Evolutionary conservation across 1,140 invertebrate species (phyloP).

Genomic region (Wiebesia pumilae): DNA sequence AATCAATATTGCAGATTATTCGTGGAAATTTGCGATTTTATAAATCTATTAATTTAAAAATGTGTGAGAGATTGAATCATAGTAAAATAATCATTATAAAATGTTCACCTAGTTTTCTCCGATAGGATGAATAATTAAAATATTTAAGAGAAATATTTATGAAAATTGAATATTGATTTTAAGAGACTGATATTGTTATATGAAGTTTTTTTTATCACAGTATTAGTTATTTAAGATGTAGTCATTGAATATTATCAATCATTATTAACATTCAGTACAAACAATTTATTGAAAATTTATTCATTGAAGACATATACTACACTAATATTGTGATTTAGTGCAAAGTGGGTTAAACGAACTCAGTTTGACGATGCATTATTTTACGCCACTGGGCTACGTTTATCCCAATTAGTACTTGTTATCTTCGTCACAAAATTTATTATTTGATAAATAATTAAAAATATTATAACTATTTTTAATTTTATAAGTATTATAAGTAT

Average conservation of each 20-base stretch:
- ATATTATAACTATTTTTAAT: too few species aligned
- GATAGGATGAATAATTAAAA: too few species aligned
- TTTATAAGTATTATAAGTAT: too few species aligned
- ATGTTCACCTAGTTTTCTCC: too few species aligned
- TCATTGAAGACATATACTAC: neutral
- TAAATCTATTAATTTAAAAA: too few species aligned
- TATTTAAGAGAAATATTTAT: too few species aligned
- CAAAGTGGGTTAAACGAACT: slow-evolving; percentile 9
- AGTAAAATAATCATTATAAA: too few species aligned
- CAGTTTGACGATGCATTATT: slow-evolving; percentile 15
- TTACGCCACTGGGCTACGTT: slow-evolving; percentile 29
- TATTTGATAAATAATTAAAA: neutral
- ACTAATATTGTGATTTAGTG: neutral
- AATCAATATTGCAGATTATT: neutral
- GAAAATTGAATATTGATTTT: too few species aligned
- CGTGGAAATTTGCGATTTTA: neutral
- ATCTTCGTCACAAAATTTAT: neutral
- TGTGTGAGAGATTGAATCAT: too few species aligned
- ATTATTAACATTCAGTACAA: neutral
- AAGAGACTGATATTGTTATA: neutral
- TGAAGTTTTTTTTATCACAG: neutral
- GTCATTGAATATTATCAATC: neutral
- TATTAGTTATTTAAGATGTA: neutral
- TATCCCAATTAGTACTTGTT: slow-evolving; percentile 17
- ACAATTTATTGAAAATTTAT: neutral